These are phyloP conservation scores for Leuciscus idus DNA, from an alignment of 2,113 vertebrate species.

Conservation along the genomic window DNA sequence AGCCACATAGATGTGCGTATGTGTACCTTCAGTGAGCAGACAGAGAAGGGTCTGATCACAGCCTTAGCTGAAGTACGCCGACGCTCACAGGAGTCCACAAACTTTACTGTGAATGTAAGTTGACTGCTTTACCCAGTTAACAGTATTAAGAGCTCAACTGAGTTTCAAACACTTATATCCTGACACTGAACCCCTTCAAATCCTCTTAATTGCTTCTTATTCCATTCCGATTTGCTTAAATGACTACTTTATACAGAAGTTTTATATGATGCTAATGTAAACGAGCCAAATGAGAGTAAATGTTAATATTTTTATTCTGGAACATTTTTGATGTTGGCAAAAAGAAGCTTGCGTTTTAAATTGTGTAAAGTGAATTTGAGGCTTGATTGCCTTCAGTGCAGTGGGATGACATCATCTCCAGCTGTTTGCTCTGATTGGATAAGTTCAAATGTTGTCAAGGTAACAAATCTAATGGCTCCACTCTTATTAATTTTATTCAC, in stretches of 20 bases:
- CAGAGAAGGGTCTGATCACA: conserved; percentile 86
- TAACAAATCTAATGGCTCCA: conserved; percentile 48
- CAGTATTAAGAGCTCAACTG: neutral
- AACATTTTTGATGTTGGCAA: neutral
- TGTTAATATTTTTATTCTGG: neutral
- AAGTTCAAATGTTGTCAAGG: conserved; percentile 51
- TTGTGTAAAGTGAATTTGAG: conserved; percentile 21
- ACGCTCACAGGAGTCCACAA: conserved; percentile 78
- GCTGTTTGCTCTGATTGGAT: conserved; percentile 35
- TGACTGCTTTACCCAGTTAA: conserved; percentile 10
- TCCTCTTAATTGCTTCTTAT: conserved; percentile 17
- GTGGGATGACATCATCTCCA: conserved; percentile 35
- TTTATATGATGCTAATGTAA: neutral
- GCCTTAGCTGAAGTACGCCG: conserved; percentile 86
- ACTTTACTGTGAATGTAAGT: conserved; percentile 91
- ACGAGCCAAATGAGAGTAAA: neutral
- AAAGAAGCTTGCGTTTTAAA: neutral
- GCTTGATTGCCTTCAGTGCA: conserved; percentile 6
- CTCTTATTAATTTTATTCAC: conserved; percentile 33
- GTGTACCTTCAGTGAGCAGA: conserved; percentile 89
- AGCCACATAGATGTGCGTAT: conserved; percentile 82
- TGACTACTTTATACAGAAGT: neutral
- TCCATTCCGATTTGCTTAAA: neutral
- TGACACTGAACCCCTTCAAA: neutral
- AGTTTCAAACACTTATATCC: conserved; percentile 16